A percentile compares a stretch with the other conserved stretches of the same genome.
Evolutionary conservation across 30 jellyfish, hydroid and myxozoan genomes (phyloP).

Genomic region (Rhopilema esculentum): DNA sequence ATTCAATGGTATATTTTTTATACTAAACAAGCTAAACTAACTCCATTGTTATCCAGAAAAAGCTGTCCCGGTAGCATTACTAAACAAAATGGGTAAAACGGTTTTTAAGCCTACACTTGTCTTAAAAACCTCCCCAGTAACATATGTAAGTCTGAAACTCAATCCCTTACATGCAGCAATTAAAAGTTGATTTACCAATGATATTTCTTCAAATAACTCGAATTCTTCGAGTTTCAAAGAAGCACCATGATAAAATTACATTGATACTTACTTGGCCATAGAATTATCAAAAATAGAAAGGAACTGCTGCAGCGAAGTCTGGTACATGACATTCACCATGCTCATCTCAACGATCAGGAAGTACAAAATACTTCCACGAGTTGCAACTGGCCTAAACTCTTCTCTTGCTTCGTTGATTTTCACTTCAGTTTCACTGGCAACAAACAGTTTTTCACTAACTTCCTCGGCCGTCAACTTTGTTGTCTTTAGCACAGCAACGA

Average conservation of each 20-base stretch:
- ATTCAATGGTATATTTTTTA: too few species aligned
- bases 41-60: too few species aligned
- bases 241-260: background rate
- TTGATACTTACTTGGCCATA: constrained; percentile 77
- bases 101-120: too few species aligned
- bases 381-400: constrained; percentile 96
- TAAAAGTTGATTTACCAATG: too few species aligned
- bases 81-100: background rate
- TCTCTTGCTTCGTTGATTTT: constrained; percentile 93
- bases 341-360: constrained; percentile 97
- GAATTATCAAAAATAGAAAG: constrained; percentile 82
- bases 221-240: background rate
- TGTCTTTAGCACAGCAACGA: constrained; percentile 89
- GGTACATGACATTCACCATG: constrained; percentile 96
- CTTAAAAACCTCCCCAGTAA: too few species aligned
- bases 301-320: constrained; percentile 95
- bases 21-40: too few species aligned
- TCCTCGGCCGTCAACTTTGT: constrained; percentile 95
- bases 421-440: constrained; percentile 93
- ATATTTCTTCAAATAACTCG: background rate
- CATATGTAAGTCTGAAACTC: too few species aligned
- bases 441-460: constrained; percentile 91
- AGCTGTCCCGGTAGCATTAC: too few species aligned
- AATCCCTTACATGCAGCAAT: too few species aligned
- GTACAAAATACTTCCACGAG: constrained; percentile 94